Evolutionary conservation across 1,140 invertebrate genomes (phyloP), one percentile per base, ranked within the genome.

Genomic region (Cyrtorhinus lividipennis): DNA sequence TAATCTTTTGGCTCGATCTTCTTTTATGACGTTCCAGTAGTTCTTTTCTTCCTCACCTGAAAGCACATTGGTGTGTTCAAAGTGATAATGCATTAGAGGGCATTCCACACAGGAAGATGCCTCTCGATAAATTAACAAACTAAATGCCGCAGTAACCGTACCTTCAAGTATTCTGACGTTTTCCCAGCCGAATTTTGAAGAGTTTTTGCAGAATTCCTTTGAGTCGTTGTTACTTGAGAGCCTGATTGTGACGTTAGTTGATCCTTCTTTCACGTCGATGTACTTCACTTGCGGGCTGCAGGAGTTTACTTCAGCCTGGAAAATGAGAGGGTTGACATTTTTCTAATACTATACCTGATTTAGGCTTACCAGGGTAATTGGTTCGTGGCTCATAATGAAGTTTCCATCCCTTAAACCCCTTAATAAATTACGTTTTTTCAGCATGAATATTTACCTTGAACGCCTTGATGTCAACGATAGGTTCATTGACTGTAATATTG

Each of bases 1-100:
- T 2, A 81, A 71, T 67, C 83, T 83, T 12, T 78, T 73, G 62
- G 76, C 72, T 61, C 83, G 76, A 69, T 83, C 80, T 46, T 69
- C 70, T 46, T 71, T 65, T 56, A 84, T 83, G 72, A 84, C 84
- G 12, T 80, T 71, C 82, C 82, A 86, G 69, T 85, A 85, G 1
- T 69, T 65, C 26, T 74, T 74, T 70, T 86, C 84, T 66, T 81
- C 78, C 23, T 81, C 77, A 18, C 76, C 80, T 72, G 69, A 65
- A 62, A 79, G 56, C 10, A 78, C n/a, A 64, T 1, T 22, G 27
- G 60, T 57, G 62, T 61, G 2, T n/a, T n/a, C n/a, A n/a, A n/a
- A n/a, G n/a, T n/a, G n/a, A n/a, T n/a, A n/a, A n/a, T n/a, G n/a
- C n/a, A n/a, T n/a, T n/a, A n/a, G n/a, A n/a, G n/a, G n/a, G n/a